These are phyloP conservation scores for Eupithecia dodoneata DNA, from an alignment of 2,888 invertebrate genomes.

Conservation along the genomic window DNA sequence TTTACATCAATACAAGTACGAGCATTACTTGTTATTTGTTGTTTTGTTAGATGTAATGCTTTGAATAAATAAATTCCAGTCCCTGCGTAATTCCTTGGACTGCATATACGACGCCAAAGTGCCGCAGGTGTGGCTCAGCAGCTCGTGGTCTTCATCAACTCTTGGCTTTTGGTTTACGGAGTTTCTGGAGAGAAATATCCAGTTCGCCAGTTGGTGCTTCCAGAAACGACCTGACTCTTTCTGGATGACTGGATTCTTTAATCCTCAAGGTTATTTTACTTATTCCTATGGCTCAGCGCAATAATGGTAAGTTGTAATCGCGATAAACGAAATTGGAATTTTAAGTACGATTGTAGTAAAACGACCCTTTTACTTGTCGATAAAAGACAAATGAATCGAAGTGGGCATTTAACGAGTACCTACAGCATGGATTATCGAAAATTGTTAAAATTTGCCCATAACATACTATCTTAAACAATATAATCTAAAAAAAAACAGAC, in stretches of 20 bases:
- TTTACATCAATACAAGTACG: too few species aligned
- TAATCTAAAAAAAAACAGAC: too few species aligned
- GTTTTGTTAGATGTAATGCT: too few species aligned
- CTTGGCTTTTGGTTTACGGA: constrained; percentile 97
- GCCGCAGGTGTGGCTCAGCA: constrained; percentile 88
- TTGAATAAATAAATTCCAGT: constrained; percentile 66
- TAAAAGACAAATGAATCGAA: too few species aligned
- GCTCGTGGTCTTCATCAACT: constrained; percentile 93
- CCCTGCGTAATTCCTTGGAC: constrained; percentile 91
- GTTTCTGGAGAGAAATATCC: constrained; percentile 91
- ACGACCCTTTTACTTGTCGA: too few species aligned
- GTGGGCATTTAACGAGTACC: too few species aligned
- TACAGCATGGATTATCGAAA: too few species aligned
- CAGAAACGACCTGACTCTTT: constrained; percentile 89
- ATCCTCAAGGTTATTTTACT: constrained; percentile 89
- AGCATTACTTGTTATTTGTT: too few species aligned
- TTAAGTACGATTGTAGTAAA: too few species aligned
- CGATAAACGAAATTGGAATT: not conserved
- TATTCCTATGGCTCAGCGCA: not conserved
- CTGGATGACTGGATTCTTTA: constrained; percentile 98
- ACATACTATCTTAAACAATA: too few species aligned
- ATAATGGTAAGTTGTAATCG: not conserved
- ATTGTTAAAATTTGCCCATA: too few species aligned
- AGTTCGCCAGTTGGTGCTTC: constrained; percentile 91
- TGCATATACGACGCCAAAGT: constrained; percentile 94